These are phyloP conservation scores for Beris chalybata DNA, from an alignment of 2,888 invertebrate genomes.

Conservation along the genomic window DNA sequence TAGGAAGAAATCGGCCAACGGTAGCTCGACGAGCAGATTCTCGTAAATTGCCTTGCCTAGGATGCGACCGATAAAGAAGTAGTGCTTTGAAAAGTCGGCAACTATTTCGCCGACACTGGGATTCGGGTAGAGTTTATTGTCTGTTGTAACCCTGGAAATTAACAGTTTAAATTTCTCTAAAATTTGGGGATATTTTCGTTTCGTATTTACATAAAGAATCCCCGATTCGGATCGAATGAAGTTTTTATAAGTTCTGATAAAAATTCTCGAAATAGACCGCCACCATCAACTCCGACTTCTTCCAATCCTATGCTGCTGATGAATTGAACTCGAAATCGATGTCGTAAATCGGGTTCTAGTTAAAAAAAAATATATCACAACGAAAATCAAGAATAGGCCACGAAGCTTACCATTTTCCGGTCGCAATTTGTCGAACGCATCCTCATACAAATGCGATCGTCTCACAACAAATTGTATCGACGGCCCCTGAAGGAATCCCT, in stretches of 20 bases:
- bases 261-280: constrained; percentile 95
- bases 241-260: constrained; percentile 91
- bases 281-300: constrained; percentile 97
- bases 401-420: constrained; percentile 74
- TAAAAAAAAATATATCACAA: constrained; percentile 26
- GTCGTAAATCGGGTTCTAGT: constrained; percentile 81
- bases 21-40: constrained; percentile 90
- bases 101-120: constrained; percentile 87
- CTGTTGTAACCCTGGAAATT: constrained; percentile 69
- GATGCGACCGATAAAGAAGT: constrained; percentile 91
- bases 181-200: neutral
- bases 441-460: constrained; percentile 95
- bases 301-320: constrained; percentile 88
- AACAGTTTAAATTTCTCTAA: neutral
- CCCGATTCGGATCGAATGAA: constrained; percentile 94
- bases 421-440: constrained; percentile 92
- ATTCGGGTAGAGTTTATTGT: constrained; percentile 94
- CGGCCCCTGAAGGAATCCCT: constrained; percentile 75
- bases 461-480: constrained; percentile 76
- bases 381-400: neutral
- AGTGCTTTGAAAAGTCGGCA: constrained; percentile 85
- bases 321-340: constrained; percentile 85
- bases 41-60: constrained; percentile 95
- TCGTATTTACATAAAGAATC: constrained; percentile 71
- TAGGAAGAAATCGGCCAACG: constrained; percentile 94